These are phyloP conservation scores for Chrosomus eos DNA, from an alignment of 2,797 vertebrate species.

Conservation along the genomic window DNA sequence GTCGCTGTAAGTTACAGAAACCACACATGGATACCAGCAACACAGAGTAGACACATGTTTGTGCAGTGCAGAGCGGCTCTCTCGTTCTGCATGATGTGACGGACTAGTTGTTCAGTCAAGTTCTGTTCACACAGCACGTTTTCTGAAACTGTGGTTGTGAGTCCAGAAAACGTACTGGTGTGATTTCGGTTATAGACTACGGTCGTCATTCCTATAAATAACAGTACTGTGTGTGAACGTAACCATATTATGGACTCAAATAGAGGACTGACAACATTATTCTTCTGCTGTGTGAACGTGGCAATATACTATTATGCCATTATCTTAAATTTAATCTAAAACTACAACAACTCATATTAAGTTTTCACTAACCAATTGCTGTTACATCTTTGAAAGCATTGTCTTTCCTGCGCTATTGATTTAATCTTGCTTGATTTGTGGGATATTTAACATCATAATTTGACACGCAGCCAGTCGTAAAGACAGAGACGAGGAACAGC, in stretches of 20 bases:
- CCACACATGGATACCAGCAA: neutral
- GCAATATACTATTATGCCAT: neutral
- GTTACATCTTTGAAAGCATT: neutral
- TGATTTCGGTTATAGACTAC: no score
- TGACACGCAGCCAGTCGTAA: neutral
- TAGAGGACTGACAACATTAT: neutral
- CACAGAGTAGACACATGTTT: neutral
- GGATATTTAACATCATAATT: conserved; percentile 26
- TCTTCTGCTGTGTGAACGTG: neutral
- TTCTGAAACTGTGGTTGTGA: neutral
- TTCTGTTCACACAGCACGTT: neutral
- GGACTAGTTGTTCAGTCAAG: neutral
- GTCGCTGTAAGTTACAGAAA: neutral
- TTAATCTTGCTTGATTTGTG: neutral
- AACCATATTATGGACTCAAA: neutral
- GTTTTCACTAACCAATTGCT: neutral
- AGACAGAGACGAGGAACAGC: conserved; percentile 18
- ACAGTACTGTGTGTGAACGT: no score
- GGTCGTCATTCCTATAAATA: no score
- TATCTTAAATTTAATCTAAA: neutral
- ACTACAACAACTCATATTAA: neutral
- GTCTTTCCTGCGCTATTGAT: neutral
- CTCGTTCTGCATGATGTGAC: neutral
- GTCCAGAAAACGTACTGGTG: no score
- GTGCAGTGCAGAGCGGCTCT: neutral